Base-by-base conservation (phyloP, 2,113 vertebrate genomes). In the Anguilla rostrata region DNA sequence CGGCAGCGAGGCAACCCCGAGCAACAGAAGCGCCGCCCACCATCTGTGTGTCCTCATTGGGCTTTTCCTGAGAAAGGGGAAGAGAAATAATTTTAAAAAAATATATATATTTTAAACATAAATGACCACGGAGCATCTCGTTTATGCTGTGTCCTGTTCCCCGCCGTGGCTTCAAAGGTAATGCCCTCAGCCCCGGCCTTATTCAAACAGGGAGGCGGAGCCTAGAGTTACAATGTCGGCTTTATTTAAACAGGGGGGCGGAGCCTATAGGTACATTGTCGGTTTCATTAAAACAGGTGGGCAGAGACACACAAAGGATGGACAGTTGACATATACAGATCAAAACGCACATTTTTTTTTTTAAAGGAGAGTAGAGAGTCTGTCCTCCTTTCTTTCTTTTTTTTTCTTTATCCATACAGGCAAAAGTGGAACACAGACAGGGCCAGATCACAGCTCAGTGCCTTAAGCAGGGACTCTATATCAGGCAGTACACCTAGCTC, bases 21-120 rank as follows among this genome's bases (percentile, higher is more conserved):
- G 83, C 60, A 88, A 85, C 60, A 86, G 82, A 81, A 89, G 60
- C 81, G 66, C 81, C 78, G 82, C 41, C 85, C 87, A 86, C 83
- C 83, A 83, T 78, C 56, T 66, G 53, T 34, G 82, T 66, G 39
- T 84, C 88, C 83, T 88, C 83, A 86, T 85, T 89, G 87, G 87
- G 78, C 60, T 88, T 39, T 86, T 22, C 79, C 87, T 89, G 85
- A 34, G 40, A 63, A 41, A 26, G 34, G 34, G 1, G 26, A 29
- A n/a, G 84, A 20, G 57, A 66, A 22, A 66, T 15, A 3, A 66
- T 26, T 26, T 6, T 26, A n/a, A 1, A 84, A 66, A n/a, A 34
- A 29, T 81, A 75, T 80, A 85, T 53, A 81, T 53, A 34, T 34
- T 34, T 80, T 22, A 60, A 39, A 78, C 34, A 75, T 82, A 78